A percentile compares a stretch with the other conserved stretches of the same genome.
Conservation (phyloP, 2,797 vertebrate genomes). For the Crossoptilon crossoptilon region DNA sequence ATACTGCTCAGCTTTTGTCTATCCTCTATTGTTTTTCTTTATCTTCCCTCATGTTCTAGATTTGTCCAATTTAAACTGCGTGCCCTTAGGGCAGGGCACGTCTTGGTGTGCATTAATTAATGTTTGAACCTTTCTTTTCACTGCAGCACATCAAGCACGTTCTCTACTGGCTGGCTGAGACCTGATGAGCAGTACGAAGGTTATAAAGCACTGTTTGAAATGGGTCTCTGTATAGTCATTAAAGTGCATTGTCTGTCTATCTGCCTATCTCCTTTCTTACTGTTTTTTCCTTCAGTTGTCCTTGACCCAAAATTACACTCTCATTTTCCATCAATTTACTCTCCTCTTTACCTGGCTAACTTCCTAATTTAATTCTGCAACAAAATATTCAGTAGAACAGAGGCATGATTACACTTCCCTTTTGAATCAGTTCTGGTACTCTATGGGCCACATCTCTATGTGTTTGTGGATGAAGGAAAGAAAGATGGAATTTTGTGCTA, state of each 20-base stretch:
- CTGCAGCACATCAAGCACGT: slow-evolving; percentile 23
- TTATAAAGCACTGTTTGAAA: slow-evolving; percentile 46
- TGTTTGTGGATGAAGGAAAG: not conserved
- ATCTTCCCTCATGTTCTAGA: not conserved
- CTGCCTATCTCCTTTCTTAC: slow-evolving; percentile 11
- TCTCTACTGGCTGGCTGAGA: not conserved
- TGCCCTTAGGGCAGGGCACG: not conserved
- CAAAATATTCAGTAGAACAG: not conserved
- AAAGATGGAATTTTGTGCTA: not conserved
- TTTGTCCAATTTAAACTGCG: not conserved
- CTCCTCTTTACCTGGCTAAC: not conserved
- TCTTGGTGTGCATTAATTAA: slow-evolving; percentile 7
- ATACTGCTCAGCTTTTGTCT: not conserved
- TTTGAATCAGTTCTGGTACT: not conserved
- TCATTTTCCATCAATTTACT: slow-evolving; percentile 20
- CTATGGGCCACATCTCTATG: not conserved
- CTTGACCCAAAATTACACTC: slow-evolving; percentile 46
- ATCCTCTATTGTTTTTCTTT: not conserved
- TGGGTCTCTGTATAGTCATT: slow-evolving; percentile 34
- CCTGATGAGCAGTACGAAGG: slow-evolving; percentile 18
- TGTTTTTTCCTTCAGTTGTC: slow-evolving; percentile 43
- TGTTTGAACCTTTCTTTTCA: slow-evolving; percentile 37
- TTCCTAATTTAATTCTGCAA: slow-evolving; percentile 15
- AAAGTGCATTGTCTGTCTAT: slow-evolving; percentile 27
- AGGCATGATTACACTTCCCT: not conserved